phyloP scores from a whole-genome alignment of 2,113 vertebrate species.

The Rousettus leschenaultii region DNA sequence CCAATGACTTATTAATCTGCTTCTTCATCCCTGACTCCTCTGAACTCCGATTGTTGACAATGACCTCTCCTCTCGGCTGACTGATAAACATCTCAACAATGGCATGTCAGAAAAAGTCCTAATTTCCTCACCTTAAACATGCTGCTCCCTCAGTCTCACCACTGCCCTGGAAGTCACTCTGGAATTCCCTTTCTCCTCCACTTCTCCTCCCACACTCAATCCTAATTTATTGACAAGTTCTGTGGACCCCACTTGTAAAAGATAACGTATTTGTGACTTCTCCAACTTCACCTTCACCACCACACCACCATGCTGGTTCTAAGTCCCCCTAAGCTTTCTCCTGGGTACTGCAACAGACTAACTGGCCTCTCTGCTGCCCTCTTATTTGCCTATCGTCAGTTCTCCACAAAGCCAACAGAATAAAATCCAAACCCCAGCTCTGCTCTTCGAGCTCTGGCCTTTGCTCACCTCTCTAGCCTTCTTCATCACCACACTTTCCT shows the following conservation, averaged over 20 bases:
- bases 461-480: neutral
- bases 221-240: neutral
- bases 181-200: neutral
- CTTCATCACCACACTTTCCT: neutral
- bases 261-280: neutral
- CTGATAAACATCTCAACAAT: neutral
- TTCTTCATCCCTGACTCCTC: neutral
- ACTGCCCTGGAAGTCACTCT: neutral
- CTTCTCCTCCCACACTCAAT: neutral
- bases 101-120: neutral
- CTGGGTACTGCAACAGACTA: neutral
- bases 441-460: neutral
- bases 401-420: neutral
- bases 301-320: neutral
- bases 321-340: neutral
- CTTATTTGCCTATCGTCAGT: neutral
- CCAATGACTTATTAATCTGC: neutral
- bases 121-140: conserved; percentile 27
- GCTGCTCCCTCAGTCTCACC: conserved; percentile 37
- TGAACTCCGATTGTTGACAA: neutral
- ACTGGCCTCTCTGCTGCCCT: neutral
- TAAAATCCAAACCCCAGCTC: neutral
- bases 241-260: neutral
- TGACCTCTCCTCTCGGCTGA: neutral
- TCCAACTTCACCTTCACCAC: neutral